Conservation (phyloP, 1,140 invertebrate species). For the Drosophila guanche region DNA sequence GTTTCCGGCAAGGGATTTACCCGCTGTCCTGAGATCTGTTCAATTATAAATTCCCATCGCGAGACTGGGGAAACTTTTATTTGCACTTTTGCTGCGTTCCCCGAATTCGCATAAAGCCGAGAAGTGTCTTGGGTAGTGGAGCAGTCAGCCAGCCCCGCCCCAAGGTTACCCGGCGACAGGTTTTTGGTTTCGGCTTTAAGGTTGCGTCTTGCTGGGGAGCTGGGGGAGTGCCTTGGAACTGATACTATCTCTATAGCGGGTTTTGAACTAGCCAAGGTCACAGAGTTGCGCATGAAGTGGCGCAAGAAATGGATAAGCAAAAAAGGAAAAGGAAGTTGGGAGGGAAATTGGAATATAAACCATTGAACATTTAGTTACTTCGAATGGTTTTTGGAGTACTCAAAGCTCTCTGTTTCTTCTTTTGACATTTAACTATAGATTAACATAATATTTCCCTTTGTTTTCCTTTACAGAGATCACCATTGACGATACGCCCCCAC, state of each 20-base stretch:
- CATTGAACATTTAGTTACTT: too few species aligned
- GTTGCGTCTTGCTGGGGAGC: neutral
- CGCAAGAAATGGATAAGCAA: too few species aligned
- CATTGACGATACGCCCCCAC: constrained; percentile 8
- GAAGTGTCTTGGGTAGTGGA: constrained; percentile 56
- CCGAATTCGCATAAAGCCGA: constrained; percentile 46
- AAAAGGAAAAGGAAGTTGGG: too few species aligned
- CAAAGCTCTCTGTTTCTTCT: too few species aligned
- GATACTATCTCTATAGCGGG: constrained; percentile 46
- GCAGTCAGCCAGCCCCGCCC: constrained; percentile 12
- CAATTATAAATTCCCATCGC: constrained; percentile 49
- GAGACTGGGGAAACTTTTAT: constrained; percentile 39
- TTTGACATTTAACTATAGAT: constrained; percentile 4
- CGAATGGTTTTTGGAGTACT: too few species aligned
- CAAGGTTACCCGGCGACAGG: constrained; percentile 61
- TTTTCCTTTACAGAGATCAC: constrained; percentile 10
- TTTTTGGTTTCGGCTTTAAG: constrained; percentile 38
- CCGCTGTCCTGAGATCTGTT: neutral
- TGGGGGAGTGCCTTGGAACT: neutral
- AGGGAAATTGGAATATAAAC: too few species aligned
- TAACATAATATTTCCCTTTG: neutral
- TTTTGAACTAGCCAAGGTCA: constrained; percentile 42
- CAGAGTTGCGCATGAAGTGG: constrained; percentile 9
- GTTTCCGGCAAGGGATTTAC: constrained; percentile 39
- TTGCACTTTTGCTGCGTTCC: constrained; percentile 35